phyloP scores from a whole-genome alignment of 2,113 vertebrate species.

The Guaruba guarouba region DNA sequence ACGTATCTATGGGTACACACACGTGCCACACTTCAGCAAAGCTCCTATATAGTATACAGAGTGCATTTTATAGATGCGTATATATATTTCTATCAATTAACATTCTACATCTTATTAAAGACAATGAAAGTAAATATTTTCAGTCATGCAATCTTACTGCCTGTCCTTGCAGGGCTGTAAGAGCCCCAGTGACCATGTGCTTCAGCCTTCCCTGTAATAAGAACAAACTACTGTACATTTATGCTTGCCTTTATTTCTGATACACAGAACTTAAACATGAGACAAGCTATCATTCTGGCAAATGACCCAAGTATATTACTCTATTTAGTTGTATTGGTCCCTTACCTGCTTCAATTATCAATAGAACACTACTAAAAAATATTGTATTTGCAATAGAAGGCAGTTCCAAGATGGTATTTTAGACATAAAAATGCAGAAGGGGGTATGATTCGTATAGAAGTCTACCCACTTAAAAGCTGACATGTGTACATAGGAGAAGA shows the following conservation, averaged over 20 bases:
- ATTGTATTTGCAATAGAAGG: not conserved
- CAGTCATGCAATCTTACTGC: not conserved
- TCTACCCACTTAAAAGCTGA: not conserved
- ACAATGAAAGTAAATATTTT: not conserved
- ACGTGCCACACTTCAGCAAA: not conserved
- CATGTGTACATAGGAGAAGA: not conserved
- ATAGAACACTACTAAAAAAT: not conserved
- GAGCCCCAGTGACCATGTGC: no score
- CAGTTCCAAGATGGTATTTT: not conserved
- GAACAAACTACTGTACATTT: slow-evolving; percentile 16
- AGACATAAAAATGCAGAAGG: not conserved
- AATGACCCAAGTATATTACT: not conserved
- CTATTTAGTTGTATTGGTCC: not conserved
- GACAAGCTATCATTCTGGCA: not conserved
- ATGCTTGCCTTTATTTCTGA: not conserved
- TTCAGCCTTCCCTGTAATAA: not conserved
- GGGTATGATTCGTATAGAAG: not conserved
- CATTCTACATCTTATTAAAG: not conserved
- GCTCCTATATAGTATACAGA: not conserved
- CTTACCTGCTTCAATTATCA: slow-evolving; percentile 17
- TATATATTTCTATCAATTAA: not conserved
- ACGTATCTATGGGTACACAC: accelerated
- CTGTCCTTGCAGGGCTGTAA: not conserved
- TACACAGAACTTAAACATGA: not conserved
- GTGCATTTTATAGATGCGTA: not conserved